Base-by-base conservation (phyloP, 1,140 invertebrate genomes). In the Ceratitis capitata region DNA sequence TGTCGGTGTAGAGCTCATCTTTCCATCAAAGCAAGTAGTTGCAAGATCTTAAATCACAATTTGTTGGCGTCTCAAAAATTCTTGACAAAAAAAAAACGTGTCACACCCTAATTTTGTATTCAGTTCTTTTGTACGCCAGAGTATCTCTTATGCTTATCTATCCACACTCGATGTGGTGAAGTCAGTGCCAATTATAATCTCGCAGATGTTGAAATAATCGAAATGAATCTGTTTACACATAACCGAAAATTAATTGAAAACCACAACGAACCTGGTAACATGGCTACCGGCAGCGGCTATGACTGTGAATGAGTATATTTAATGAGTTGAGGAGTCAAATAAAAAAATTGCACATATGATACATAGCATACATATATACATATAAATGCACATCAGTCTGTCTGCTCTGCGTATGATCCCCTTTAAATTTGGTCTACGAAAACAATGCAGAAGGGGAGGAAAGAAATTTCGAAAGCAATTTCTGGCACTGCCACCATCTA, bases 211-310 rank as follows among this genome's bases (percentile, higher is more conserved):
- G 89, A 91, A 91, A 91, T 89, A 90, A 89, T 91, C 88, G 89
- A 90, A 90, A 90, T 90, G 88, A 90, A 90, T 91, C 89, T 90
- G 90, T 91, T 91, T 91, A 90, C 89, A 91, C 90, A 35, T 85
- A n/a, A n/a, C 61, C 26, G 32, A 91, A 78, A n/a, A 88, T 89
- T 88, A 90, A 89, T 89, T 89, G 89, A 90, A 90, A 90, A 90
- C 86, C 86, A 9, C 32, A 14, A 16, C 12, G 69, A 78, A n/a
- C n/a, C n/a, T n/a, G 69, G 69, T 78, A 32, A 78, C n/a, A 26
- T 39, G 39, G 39, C 14, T 39, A 74, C 35, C 64, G n/a, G 12
- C 42, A 45, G 45, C 69, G n/a, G n/a, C n/a, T n/a, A n/a, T n/a
- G n/a, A n/a, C n/a, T n/a, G n/a, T n/a, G n/a, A n/a, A n/a, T n/a